Evolutionary conservation across 2,797 vertebrate species (phyloP).

Genomic region (Platyrinchus mystaceus): DNA sequence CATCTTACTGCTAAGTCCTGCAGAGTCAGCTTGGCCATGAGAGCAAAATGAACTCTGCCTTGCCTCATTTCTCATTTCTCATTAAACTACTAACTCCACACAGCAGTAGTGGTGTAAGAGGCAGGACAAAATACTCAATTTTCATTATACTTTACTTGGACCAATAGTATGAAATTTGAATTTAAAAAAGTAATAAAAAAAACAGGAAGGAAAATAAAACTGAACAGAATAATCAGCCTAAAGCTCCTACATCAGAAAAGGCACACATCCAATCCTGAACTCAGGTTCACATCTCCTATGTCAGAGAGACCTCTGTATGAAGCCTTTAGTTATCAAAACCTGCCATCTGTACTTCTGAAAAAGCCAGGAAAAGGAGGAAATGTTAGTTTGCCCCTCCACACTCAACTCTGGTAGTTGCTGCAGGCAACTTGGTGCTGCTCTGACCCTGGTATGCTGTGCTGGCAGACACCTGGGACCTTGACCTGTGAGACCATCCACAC

Average conservation of each 20-base stretch:
- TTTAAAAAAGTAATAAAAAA: not conserved
- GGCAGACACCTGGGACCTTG: not conserved
- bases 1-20: not conserved
- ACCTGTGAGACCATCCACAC: not conserved
- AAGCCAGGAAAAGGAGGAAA: not conserved
- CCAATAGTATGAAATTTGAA: not conserved
- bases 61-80: not conserved
- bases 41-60: not conserved
- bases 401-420: not conserved
- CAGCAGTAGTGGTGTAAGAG: not conserved
- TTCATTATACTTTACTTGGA: not conserved
- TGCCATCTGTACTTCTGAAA: not conserved
- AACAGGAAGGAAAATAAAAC: not conserved
- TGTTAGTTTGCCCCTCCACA: not conserved
- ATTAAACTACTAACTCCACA: not conserved
- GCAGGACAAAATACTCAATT: not conserved
- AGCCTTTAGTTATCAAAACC: not conserved
- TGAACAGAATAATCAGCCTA: not conserved
- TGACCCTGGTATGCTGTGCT: not conserved
- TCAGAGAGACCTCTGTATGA: not conserved
- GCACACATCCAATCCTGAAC: not conserved
- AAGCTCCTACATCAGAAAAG: not conserved
- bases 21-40: not conserved
- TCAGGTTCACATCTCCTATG: not conserved
- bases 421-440: not conserved